Base-by-base conservation (phyloP, 1,140 invertebrate genomes). In the Drosophila neocordata region DNA sequence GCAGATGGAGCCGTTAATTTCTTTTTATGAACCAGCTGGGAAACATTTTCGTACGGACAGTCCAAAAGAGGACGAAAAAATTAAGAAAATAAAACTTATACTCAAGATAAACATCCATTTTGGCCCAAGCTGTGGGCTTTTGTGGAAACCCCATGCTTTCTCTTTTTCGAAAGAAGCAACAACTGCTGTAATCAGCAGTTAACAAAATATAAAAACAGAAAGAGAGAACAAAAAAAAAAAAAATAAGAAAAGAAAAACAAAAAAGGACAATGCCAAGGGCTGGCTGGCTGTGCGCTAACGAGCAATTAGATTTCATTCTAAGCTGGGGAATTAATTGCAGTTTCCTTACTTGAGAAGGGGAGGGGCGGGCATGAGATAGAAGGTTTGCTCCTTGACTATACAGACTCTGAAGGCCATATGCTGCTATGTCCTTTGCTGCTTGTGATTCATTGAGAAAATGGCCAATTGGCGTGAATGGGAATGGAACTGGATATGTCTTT, bases 1-100 rank as follows among this genome's bases (percentile, higher is more conserved):
- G 15, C 27, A 31, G 27, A 31, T 66, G 78, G 71, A 78, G 80
- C 69, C 88, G 90, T 91, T 91, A 91, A 91, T 91, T 91, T 91
- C 90, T 90, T 91, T 91, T 90, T 91, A 91, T 91, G 90, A 91
- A 91, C 90, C 90, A 84, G 90, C 85, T 89, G 90, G 90, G 90
- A 91, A 91, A 85, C 90, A 89, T 91, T 91, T 79, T 59, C 2
- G 22, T 38, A 59, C 64, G 48, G 55, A 35, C n/a, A 53, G 41
- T 18, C 52, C 38, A 68, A 37, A 34, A 41, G 38, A 52, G 53
- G 61, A 20, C 13, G 57, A 61, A 64, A 64, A 66, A 80, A 87
- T 87, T 87, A 87, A 79, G 82, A 87, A 79, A 88, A 87, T 79
- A 87, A 76, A 87, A 87, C 69, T 77, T 76, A 63, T 67, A 70